phyloP scores from a whole-genome alignment of 2,888 invertebrate species.

The Ornithoptera priamus region DNA sequence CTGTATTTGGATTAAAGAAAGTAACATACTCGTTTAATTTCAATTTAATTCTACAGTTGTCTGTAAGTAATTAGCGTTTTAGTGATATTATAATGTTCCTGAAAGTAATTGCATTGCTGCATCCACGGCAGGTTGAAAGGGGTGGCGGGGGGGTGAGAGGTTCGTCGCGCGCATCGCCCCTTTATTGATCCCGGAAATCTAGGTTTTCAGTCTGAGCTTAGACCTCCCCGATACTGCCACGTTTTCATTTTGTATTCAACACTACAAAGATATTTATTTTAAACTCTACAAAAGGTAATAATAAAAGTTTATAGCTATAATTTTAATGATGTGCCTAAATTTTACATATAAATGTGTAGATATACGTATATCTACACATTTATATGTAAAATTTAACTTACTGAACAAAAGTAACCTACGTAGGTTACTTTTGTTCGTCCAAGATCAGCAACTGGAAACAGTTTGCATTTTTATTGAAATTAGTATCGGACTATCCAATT shows the following conservation, averaged over 20 bases:
- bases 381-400: no score
- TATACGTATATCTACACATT: no score
- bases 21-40: neutral
- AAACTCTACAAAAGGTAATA: neutral
- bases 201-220: conserved; percentile 19
- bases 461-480: no score
- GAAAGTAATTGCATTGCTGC: conserved; percentile 11
- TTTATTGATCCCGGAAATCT: conserved; percentile 17
- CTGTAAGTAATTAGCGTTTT: conserved; percentile 15
- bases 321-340: neutral
- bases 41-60: neutral
- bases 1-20: neutral
- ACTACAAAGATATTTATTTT: neutral
- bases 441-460: neutral
- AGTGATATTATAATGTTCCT: conserved; percentile 22
- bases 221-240: neutral
- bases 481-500: no score
- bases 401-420: no score
- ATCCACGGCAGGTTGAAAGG: neutral
- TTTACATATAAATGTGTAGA: neutral
- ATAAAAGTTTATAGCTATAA: neutral
- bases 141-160: neutral
- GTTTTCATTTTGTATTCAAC: neutral
- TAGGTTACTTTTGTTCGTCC: neutral
- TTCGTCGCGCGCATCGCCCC: conserved; percentile 20